A percentile compares a stretch with the other conserved stretches of the same genome.
These are phyloP conservation scores for Nasonovia ribisnigri DNA, from an alignment of 2,888 invertebrate species.

Conservation along the genomic window DNA sequence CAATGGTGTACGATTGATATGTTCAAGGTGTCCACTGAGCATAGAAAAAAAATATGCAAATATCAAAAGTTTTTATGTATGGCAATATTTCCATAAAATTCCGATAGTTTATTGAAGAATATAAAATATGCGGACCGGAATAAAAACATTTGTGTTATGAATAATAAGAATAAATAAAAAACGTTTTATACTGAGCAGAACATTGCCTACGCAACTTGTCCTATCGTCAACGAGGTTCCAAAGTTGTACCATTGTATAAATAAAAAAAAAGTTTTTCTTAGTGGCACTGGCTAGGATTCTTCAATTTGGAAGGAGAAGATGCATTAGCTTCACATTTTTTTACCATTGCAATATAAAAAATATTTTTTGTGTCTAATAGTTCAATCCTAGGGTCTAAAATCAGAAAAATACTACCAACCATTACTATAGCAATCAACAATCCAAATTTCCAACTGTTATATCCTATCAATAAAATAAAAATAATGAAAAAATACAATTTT, in stretches of 20 bases:
- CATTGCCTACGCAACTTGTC: not conserved
- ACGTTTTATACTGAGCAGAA: not conserved
- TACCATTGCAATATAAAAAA: not conserved
- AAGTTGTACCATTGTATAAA: not conserved
- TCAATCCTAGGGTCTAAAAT: not conserved
- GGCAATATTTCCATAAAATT: constrained; percentile 8
- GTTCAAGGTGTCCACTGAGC: not conserved
- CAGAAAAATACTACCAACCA: not conserved
- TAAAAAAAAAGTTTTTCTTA: not conserved
- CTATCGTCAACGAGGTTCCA: not conserved
- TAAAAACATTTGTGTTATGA: not conserved
- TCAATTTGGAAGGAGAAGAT: not conserved
- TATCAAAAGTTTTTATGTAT: constrained; percentile 5
- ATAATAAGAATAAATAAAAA: constrained; percentile 3
- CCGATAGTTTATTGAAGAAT: constrained; percentile 31
- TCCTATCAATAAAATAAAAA: too few species aligned
- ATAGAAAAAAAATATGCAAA: not conserved
- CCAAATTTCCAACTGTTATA: too few species aligned
- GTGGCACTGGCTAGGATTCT: not conserved
- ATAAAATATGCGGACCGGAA: not conserved
- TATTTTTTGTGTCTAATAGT: not conserved
- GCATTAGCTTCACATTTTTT: not conserved
- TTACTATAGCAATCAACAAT: not conserved
- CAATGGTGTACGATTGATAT: not conserved
- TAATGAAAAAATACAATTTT: not conserved